Evolutionary conservation across 2,888 invertebrate species (phyloP).

Genomic region (Tetropium fuscum): DNA sequence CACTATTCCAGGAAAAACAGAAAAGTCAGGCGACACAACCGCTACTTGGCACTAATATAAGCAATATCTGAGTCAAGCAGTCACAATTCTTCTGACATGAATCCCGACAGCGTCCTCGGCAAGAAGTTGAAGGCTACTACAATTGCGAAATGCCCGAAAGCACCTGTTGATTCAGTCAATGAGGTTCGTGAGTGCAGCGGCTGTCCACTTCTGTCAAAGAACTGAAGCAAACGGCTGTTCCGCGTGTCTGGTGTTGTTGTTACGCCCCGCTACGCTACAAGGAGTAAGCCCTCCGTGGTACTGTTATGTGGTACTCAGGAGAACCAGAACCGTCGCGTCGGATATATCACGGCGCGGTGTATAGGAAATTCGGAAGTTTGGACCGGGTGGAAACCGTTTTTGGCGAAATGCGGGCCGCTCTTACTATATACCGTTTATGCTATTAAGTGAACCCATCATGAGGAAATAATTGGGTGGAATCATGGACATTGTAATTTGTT

Average conservation of each 20-base stretch:
- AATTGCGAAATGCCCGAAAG: not conserved
- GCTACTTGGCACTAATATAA: not conserved
- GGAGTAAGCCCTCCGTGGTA: conserved; percentile 51
- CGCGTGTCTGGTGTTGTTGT: conserved; percentile 52
- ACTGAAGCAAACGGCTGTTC: conserved; percentile 52
- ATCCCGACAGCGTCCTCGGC: conserved; percentile 12
- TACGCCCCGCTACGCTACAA: conserved; percentile 60
- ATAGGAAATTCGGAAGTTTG: not conserved
- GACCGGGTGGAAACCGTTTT: not conserved
- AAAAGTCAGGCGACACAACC: conserved; percentile 5
- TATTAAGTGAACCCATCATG: no score
- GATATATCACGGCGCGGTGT: not conserved
- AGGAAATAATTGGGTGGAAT: no score
- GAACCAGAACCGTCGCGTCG: not conserved
- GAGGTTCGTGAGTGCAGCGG: conserved; percentile 10
- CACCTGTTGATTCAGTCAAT: conserved; percentile 23
- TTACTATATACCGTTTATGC: not conserved
- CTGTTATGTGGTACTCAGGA: conserved; percentile 47
- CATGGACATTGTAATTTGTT: no score
- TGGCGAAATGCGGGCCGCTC: not conserved
- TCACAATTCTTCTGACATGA: conserved; percentile 9
- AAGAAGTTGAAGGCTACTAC: conserved; percentile 23
- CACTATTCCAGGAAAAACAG: not conserved
- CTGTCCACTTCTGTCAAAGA: conserved; percentile 40
- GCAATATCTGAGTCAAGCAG: conserved; percentile 1